Evolutionary conservation across 2,113 vertebrate genomes (phyloP), one percentile per base, ranked within the genome.

Genomic region (Pantherophis guttatus): DNA sequence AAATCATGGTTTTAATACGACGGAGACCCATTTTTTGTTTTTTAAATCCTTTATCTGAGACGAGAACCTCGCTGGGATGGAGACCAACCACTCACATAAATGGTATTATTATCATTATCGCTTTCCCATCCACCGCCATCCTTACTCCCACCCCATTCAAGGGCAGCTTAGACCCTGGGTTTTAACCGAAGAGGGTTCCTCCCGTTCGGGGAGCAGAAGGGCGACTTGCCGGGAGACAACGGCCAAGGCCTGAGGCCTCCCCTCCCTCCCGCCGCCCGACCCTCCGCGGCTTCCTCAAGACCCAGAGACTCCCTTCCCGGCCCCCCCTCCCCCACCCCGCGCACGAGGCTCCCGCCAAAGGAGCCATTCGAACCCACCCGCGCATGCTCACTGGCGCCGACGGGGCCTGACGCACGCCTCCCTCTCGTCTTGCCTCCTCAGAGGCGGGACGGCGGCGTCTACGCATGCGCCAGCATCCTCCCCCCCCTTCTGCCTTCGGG

Each of bases 291-390:
- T 52, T 87, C 87, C 87, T 88, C 52, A 10, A 52, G 10, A 19
- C 0, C 24, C 50, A 7, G 11, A 7, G 5, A 3, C 13, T 15
- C 26, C 48, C 11, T n/a, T 0, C 86, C 48, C 8, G 1, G 1
- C 39, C 3, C 39, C 39, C 39, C 39, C 39, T 44, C 39, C 39
- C 39, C 39, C 39, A 44, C 3, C 7, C 5, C 50, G 0, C 52
- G 87, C 26, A n/a, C 87, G 87, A 88, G 86, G 8, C 26, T 88
- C 24, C 48, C 24, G 13, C 26, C 13, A 50, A 17, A 88, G 52
- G 29, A 26, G 3, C 48, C 24, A 53, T 26, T 52, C 52, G 11
- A n/a, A 15, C 55, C 54, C 53, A 19, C 54, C 24, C 17, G 54
- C 87, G 87, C 54, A 57, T 89, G 88, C 88, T 23, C 55, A 9